Percentiles rank a stretch among this genome's conserved stretches.
Evolutionary conservation across 2,888 invertebrate species (phyloP).

Genomic region (Lasioglossum zephyrum): DNA sequence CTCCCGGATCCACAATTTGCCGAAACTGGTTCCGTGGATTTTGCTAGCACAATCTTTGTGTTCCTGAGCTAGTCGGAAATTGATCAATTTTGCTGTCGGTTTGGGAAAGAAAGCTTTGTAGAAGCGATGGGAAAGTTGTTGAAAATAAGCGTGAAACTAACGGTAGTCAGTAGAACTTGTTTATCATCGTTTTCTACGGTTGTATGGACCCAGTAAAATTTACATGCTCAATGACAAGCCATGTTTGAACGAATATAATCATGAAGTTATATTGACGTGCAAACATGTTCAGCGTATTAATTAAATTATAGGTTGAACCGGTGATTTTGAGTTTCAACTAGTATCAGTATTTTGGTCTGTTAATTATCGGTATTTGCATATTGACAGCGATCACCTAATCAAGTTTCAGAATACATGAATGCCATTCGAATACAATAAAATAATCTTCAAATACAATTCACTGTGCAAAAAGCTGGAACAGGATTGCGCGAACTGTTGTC

Average conservation of each 20-base stretch:
- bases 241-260: background rate
- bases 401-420: background rate
- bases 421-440: background rate
- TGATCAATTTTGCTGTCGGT: background rate
- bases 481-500: no score
- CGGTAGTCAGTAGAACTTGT: background rate
- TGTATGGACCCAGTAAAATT: background rate
- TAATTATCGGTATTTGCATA: background rate
- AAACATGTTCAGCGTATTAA: background rate
- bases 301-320: background rate
- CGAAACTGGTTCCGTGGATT: background rate
- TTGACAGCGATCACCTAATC: background rate
- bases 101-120: background rate
- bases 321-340: background rate
- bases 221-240: background rate
- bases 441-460: background rate
- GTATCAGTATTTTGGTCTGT: background rate
- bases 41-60: background rate
- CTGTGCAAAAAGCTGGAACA: background rate
- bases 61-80: background rate
- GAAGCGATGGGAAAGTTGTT: background rate
- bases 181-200: background rate
- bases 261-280: background rate
- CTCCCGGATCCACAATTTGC: background rate
- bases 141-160: background rate